Conservation (phyloP, 2,888 invertebrate species). For the Phengaris arion region DNA sequence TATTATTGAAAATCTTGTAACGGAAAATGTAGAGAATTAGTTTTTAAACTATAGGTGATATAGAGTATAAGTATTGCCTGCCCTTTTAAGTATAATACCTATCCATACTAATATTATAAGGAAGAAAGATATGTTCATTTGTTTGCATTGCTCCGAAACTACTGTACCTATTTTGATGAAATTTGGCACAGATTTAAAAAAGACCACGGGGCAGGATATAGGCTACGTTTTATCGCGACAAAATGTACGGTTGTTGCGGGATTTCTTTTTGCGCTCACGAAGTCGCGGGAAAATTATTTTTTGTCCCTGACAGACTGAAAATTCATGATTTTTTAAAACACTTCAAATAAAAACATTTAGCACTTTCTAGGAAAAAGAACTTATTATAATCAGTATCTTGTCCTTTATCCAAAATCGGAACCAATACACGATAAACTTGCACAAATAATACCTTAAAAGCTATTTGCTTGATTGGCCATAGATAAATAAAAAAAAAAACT, state of each 20-base stretch:
- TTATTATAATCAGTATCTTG: neutral
- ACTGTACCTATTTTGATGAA: too few species aligned
- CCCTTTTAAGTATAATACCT: too few species aligned
- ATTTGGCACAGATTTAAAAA: too few species aligned
- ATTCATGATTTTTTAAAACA: neutral
- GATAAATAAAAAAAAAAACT: conserved; percentile 13
- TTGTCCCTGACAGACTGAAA: too few species aligned
- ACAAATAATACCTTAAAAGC: conserved; percentile 11
- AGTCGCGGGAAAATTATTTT: too few species aligned
- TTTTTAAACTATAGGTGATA: too few species aligned
- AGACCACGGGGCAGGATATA: too few species aligned
- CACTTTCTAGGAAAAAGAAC: neutral
- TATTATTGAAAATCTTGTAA: too few species aligned
- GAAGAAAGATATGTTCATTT: neutral
- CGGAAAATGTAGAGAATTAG: too few species aligned
- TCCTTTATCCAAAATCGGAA: neutral
- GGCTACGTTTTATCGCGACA: too few species aligned
- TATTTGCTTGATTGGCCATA: conserved; percentile 15
- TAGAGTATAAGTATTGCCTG: neutral
- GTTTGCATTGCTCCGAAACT: neutral
- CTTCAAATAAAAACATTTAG: neutral
- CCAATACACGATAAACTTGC: neutral
- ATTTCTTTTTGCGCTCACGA: too few species aligned
- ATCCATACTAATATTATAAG: neutral
- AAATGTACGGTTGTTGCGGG: too few species aligned